Base-by-base conservation (phyloP, 2,113 vertebrate species). In the Scortum barcoo region DNA sequence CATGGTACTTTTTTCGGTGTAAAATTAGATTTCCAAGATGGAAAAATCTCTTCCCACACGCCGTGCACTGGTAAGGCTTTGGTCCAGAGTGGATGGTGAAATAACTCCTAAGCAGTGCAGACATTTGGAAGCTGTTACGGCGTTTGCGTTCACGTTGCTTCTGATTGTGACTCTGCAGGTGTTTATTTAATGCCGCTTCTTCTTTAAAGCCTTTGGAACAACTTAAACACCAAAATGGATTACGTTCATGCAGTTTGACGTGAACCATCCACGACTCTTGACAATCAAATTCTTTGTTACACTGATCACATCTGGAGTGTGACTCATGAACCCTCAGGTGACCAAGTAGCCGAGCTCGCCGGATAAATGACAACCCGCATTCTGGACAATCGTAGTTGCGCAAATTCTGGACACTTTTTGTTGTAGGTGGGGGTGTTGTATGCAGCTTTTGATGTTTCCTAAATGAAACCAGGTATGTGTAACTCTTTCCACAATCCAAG, bases 401-500 rank as follows among this genome's bases (percentile, higher is more conserved):
- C 19, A 80, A 20, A 12, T 22, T 50, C 0, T 5, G 16, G 3
- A 2, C 40, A 5, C 1, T 11, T 30, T 36, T 26, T 9, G 1
- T 3, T 1, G 0, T 0, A 1, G 42, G 0, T 3, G 2, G 20
- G 1, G 42, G 0, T 3, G 2, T 22, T 11, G 77, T 44, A 1
- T 95, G 91, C 26, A 66, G 17, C 53, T 24, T 78, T 38, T 75
- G 84, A 77, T 95, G 94, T 79, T 94, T 95, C 38, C 13, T 42
- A 68, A 88, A 95, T 2, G 94, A 91, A 46, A 84, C 61, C 5
- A 83, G 46, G 57, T 93, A 95, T 0, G 38, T 72, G 17, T 95
- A 95, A 17, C 72, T 46, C 68, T 95, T 95, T 8, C 93, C 94
- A 61, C 95, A 95, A 22, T 86, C 14, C 0, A 6, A 36, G 73